phyloP scores from a whole-genome alignment of 1,140 invertebrate species.

The Theocolax elegans region DNA sequence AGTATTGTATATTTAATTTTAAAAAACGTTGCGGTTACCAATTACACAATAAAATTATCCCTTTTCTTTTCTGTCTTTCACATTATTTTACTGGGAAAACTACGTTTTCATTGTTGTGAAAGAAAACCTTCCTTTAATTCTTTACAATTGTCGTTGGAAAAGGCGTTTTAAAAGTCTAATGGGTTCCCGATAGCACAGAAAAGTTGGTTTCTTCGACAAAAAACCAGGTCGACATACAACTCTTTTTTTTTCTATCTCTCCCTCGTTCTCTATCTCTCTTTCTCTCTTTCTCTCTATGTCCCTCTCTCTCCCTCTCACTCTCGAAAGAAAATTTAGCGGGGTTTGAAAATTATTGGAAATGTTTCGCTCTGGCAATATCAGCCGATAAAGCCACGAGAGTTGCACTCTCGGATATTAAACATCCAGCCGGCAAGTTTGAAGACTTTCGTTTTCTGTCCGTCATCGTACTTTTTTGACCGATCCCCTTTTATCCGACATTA shows the following conservation, averaged over 20 bases:
- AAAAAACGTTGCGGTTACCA: no score
- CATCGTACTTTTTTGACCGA: not conserved
- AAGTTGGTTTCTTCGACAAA: not conserved
- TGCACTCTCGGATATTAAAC: slow-evolving; percentile 49
- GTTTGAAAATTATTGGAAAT: slow-evolving; percentile 51
- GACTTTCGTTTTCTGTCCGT: not conserved
- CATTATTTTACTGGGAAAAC: no score
- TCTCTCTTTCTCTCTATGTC: not conserved
- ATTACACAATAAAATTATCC: no score
- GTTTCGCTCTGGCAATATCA: slow-evolving; percentile 42
- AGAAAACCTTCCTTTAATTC: no score
- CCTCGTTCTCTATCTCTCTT: not conserved
- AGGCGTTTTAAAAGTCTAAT: no score
- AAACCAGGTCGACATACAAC: not conserved
- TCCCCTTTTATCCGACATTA: not conserved
- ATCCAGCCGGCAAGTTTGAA: slow-evolving; percentile 34
- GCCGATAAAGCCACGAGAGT: slow-evolving; percentile 42
- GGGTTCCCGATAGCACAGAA: slow-evolving; percentile 5
- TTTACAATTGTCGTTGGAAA: no score
- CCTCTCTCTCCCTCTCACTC: not conserved
- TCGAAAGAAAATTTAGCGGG: slow-evolving; percentile 44
- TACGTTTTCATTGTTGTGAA: no score
- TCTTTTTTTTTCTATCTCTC: no score
- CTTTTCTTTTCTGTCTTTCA: no score
- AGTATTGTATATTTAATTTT: no score